These are phyloP conservation scores for Drosophila pseudotakahashii DNA, from an alignment of 2,888 invertebrate genomes.

Conservation along the genomic window DNA sequence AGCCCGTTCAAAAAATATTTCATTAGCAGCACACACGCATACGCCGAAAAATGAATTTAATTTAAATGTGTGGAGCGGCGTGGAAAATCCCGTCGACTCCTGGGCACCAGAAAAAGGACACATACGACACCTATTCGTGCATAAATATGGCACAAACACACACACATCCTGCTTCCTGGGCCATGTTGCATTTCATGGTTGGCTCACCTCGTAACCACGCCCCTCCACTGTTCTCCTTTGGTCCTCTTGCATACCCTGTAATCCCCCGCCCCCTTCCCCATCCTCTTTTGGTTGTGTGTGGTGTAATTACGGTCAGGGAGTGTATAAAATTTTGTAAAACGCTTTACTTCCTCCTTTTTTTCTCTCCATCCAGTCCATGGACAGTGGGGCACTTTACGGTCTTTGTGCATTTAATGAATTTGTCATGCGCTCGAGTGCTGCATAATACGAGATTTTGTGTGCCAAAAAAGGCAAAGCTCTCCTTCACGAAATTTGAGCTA, in stretches of 20 bases:
- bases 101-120: slow-evolving; percentile 4
- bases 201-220: slow-evolving; percentile 54
- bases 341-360: slow-evolving; percentile 31
- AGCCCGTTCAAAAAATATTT: slow-evolving; percentile 37
- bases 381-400: slow-evolving; percentile 51
- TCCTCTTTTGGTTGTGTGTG: slow-evolving; percentile 39
- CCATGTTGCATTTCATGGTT: slow-evolving; percentile 60
- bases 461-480: slow-evolving; percentile 18
- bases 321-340: slow-evolving; percentile 63
- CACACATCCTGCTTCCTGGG: slow-evolving; percentile 18
- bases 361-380: slow-evolving; percentile 10
- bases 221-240: slow-evolving; percentile 25
- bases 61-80: slow-evolving; percentile 22
- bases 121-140: slow-evolving; percentile 26
- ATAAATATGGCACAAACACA: slow-evolving; percentile 15
- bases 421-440: slow-evolving; percentile 62
- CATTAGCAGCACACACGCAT: slow-evolving; percentile 38
- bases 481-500: slow-evolving; percentile 18
- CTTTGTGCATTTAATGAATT: slow-evolving; percentile 68
- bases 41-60: slow-evolving; percentile 26
- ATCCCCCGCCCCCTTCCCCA: not conserved
- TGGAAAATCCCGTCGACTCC: slow-evolving; percentile 11
- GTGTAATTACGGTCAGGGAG: slow-evolving; percentile 71
- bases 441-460: slow-evolving; percentile 51
- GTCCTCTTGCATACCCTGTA: slow-evolving; percentile 1